A percentile compares a stretch with the other conserved stretches of the same genome.
phyloP scores from a whole-genome alignment of 1,140 invertebrate species.

The Neodiprion lecontei region DNA sequence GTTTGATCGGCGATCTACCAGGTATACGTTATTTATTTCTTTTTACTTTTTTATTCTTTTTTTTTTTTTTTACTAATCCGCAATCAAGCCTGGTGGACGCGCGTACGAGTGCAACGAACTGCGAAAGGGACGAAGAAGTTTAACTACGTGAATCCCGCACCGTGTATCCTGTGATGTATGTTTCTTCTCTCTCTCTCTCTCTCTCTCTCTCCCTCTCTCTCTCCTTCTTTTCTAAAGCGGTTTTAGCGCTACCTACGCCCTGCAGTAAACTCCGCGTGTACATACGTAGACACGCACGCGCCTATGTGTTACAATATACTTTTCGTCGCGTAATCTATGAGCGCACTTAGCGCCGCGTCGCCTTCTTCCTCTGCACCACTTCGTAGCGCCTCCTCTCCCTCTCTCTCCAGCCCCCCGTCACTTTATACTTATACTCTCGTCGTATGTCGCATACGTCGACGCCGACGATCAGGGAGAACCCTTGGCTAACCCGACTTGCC shows the following conservation, averaged over 20 bases:
- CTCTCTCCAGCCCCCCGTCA: neutral
- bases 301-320: neutral
- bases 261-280: neutral
- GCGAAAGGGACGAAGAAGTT: neutral
- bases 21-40: no score
- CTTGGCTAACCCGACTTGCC: no score
- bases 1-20: no score
- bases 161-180: no score
- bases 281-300: neutral
- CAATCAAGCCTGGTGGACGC: no score
- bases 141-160: no score
- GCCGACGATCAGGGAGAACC: no score
- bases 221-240: neutral
- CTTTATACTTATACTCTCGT: neutral
- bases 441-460: no score
- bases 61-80: no score
- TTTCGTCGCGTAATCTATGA: neutral
- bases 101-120: neutral
- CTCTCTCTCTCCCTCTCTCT: neutral
- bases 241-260: neutral
- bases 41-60: no score
- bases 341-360: neutral
- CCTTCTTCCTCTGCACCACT: neutral
- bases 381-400: no score
- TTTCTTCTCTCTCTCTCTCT: slow-evolving; percentile 10